phyloP scores from a whole-genome alignment of 2,113 vertebrate genomes.

The Cyanoramphus novaezelandiae region DNA sequence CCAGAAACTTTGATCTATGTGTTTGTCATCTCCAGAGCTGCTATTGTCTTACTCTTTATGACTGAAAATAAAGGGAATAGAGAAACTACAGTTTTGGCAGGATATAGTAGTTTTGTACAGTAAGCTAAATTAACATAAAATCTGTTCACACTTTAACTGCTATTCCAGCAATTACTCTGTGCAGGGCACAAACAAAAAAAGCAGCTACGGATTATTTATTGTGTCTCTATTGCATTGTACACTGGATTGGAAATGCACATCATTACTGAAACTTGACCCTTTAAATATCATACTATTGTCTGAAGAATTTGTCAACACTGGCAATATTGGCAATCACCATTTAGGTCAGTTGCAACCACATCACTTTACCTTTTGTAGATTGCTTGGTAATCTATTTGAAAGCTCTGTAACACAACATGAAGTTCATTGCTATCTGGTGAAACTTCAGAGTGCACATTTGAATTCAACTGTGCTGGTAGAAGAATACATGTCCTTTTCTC shows the following conservation, averaged over 20 bases:
- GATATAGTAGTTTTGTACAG: not conserved
- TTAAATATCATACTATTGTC: not conserved
- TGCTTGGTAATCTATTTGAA: conserved; percentile 23
- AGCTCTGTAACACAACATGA: not conserved
- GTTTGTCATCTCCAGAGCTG: not conserved
- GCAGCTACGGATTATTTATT: not conserved
- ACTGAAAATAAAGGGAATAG: not conserved
- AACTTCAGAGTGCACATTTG: conserved; percentile 37
- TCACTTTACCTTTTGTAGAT: not conserved
- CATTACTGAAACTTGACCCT: not conserved
- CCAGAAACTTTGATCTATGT: not conserved
- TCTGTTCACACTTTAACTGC: not conserved
- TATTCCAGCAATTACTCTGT: not conserved
- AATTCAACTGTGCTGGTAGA: conserved; percentile 11
- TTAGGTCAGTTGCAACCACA: not conserved
- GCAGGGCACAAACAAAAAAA: not conserved
- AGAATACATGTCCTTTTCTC: not conserved
- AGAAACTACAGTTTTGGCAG: not conserved
- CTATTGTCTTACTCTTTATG: not conserved
- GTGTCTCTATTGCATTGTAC: not conserved
- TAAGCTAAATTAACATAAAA: not conserved
- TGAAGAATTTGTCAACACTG: not conserved
- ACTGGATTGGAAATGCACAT: not conserved
- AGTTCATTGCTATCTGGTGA: conserved; percentile 33
- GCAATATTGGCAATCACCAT: not conserved